A percentile compares a stretch with the other conserved stretches of the same genome.
Evolutionary conservation across 1,140 invertebrate genomes (phyloP).

Genomic region (Phymorhynchus buccinoides): DNA sequence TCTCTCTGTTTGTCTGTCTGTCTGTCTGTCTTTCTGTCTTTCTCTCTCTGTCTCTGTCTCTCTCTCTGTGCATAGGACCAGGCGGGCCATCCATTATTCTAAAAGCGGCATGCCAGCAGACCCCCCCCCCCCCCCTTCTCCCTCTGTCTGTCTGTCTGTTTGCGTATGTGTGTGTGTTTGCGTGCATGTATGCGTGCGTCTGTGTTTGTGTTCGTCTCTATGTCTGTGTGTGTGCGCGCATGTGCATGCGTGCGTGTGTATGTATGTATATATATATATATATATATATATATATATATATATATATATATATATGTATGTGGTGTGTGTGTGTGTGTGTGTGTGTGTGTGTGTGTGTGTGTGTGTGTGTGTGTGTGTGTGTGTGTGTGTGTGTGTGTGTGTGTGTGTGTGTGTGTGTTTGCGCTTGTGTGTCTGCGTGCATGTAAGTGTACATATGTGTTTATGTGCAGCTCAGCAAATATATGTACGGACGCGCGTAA

Average conservation of each 20-base stretch:
- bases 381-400: neutral
- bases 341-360: neutral
- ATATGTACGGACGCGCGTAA: too few relatives aligned
- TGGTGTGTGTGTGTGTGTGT: neutral
- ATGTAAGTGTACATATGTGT: too few relatives aligned
- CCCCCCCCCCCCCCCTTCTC: neutral
- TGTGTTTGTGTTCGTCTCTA: neutral
- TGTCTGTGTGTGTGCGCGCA: neutral
- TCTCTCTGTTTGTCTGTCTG: neutral
- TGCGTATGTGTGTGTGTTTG: neutral
- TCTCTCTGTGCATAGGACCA: too few relatives aligned
- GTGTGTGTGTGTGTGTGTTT: neutral
- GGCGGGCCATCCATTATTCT: too few relatives aligned
- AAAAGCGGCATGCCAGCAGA: too few relatives aligned
- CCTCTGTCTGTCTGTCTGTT: neutral
- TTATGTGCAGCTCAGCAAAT: too few relatives aligned
- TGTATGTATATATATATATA: neutral
- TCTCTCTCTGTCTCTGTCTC: neutral
- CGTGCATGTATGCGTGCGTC: neutral
- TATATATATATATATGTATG: neutral
- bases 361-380: conserved; percentile 10
- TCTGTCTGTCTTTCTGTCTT: neutral
- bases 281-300: neutral
- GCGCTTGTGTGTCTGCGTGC: too few relatives aligned
- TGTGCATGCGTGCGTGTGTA: neutral